Base-by-base conservation (phyloP, 2,113 vertebrate species). In the Heterotis niloticus region DNA sequence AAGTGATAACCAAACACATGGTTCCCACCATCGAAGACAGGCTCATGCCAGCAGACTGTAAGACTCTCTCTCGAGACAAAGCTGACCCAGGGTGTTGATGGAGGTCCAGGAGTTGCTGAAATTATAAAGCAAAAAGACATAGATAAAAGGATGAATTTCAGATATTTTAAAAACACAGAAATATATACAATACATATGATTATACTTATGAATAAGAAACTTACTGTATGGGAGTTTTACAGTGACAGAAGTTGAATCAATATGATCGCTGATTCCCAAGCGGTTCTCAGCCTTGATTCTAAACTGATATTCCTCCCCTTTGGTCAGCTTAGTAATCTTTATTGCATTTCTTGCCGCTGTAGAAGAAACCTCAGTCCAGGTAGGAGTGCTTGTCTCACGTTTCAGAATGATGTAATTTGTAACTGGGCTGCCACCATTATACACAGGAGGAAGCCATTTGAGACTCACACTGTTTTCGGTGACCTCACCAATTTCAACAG, bases 241-340 rank as follows among this genome's bases (percentile, higher is more conserved):
- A 84, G 88, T 92, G 52, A 98, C 86, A 65, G 93, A 90, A 1
- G 91, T 91, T 18, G 94, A 97, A 86, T 99, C 98, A 76, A 94
- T 93, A 82, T 99, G 95, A 84, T 96, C 92, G 0, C 98, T 97
- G 88, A 98, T 93, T 80, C 98, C 98, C 70, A 94, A 93, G 70
- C 96, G 98, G 83, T 99, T 99, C 87, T 95, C 90, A 64, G 97
- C 96, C 88, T 98, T 99, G 85, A 99, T 94, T 79, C 98, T 95
- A 91, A 99, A 99, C 74, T 99, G 98, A 82, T 96, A 99, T 82
- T 94, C 95, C 85, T 99, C 96, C 84, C 96, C 96, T 79, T 93
- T 99, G 69, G 95, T 98, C 79, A 99, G 91, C 83, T 93, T 99
- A 81, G 93, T 95, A 59, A 95, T 90, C 89, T 98, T 99, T 80